Evolutionary conservation across 2,888 invertebrate genomes (phyloP).

Genomic region (Idaea straminata): DNA sequence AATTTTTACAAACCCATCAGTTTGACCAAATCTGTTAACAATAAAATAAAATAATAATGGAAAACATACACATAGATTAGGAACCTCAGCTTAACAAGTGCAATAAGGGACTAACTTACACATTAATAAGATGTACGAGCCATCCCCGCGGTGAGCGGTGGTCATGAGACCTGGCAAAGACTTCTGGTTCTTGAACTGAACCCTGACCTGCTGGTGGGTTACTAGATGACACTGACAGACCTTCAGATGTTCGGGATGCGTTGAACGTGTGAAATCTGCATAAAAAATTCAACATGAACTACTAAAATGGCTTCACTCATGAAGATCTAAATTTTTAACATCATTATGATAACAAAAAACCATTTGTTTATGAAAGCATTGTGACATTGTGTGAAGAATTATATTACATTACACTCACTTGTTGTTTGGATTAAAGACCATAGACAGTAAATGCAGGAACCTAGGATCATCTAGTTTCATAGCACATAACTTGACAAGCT

Average conservation of each 20-base stretch:
- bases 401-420: constrained; percentile 82
- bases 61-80: background rate
- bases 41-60: constrained; percentile 6
- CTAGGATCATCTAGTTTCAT: constrained; percentile 97
- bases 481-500: constrained; percentile 95
- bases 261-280: constrained; percentile 92
- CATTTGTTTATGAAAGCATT: background rate
- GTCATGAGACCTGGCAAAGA: constrained; percentile 88
- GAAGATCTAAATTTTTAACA: too few relatives aligned
- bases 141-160: constrained; percentile 94
- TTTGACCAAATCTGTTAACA: constrained; percentile 86
- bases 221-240: constrained; percentile 50
- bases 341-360: too few relatives aligned
- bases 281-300: constrained; percentile 11
- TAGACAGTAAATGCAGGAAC: constrained; percentile 93
- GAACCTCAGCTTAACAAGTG: background rate
- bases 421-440: constrained; percentile 96
- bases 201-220: constrained; percentile 76
- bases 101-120: constrained; percentile 61
- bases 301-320: background rate
- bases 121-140: constrained; percentile 97
- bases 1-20: constrained; percentile 93
- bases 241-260: constrained; percentile 87
- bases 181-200: constrained; percentile 62
- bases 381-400: background rate